Evolutionary conservation across 2,888 invertebrate genomes (phyloP).

Genomic region (Linnaemya tessellans): DNA sequence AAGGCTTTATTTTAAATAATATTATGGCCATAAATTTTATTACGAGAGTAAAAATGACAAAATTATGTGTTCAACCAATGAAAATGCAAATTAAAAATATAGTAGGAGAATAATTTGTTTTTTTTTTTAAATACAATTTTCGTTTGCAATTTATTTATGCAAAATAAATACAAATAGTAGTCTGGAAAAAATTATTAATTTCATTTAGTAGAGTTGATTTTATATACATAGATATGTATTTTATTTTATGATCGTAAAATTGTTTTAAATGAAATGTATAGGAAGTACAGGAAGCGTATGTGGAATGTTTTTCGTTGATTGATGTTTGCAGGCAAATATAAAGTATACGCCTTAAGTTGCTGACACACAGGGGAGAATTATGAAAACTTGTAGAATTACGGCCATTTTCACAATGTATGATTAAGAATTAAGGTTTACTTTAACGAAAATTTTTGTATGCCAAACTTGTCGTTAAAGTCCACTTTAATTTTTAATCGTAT

Average conservation of each 20-base stretch:
- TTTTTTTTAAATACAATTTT: not conserved
- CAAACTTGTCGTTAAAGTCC: no score
- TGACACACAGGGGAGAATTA: no score
- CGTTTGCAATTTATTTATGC: conserved; percentile 5
- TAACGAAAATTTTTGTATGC: no score
- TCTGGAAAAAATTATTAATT: not conserved
- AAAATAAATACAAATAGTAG: not conserved
- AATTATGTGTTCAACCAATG: conserved; percentile 17
- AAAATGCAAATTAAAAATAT: conserved; percentile 21
- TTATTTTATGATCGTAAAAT: not conserved
- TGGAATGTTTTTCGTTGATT: not conserved
- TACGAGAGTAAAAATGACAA: not conserved
- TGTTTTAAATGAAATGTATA: not conserved
- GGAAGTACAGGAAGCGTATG: not conserved
- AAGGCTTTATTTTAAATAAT: not conserved
- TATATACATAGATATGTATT: not conserved
- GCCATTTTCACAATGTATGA: no score
- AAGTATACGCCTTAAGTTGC: not conserved
- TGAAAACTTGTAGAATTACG: no score
- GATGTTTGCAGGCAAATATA: not conserved
- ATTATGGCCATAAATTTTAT: conserved; percentile 1
- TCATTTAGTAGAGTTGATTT: not conserved
- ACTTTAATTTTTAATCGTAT: no score
- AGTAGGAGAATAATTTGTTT: not conserved
- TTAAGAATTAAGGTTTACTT: no score